phyloP scores from a whole-genome alignment of 2,888 invertebrate genomes.

The Harpalus rufipes region DNA sequence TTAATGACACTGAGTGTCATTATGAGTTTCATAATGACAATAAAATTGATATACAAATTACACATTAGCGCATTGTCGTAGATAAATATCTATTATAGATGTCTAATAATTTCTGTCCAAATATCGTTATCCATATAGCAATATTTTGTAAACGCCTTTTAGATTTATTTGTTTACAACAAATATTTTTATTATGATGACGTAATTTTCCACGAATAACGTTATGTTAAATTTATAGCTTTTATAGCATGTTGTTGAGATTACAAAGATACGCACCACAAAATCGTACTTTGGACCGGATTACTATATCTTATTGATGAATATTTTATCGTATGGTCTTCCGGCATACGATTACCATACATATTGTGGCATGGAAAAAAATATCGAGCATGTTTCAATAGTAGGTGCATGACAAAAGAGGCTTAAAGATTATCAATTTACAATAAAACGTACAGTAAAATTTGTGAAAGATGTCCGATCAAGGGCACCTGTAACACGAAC shows the following conservation, averaged over 20 bases:
- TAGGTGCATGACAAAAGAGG: too few species aligned
- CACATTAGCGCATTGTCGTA: too few species aligned
- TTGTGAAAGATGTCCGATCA: too few species aligned
- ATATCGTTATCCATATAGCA: not conserved
- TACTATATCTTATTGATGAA: constrained; percentile 35
- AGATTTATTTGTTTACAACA: constrained; percentile 44
- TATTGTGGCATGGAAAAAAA: not conserved
- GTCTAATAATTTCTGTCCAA: too few species aligned
- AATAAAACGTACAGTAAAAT: too few species aligned
- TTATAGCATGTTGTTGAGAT: constrained; percentile 38
- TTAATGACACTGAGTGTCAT: too few species aligned
- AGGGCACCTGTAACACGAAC: too few species aligned
- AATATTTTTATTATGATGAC: constrained; percentile 20
- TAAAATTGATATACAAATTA: too few species aligned
- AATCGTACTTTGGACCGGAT: constrained; percentile 41
- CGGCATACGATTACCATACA: not conserved
- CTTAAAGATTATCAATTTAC: not conserved
- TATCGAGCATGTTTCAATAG: not conserved
- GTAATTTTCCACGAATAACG: constrained; percentile 9
- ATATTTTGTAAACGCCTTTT: constrained; percentile 2
- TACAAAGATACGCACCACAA: constrained; percentile 17
- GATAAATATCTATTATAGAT: too few species aligned
- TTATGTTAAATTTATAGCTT: not conserved
- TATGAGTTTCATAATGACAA: too few species aligned
- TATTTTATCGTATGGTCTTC: constrained; percentile 30